These are phyloP conservation scores for Drosophila tripunctata DNA, from an alignment of 2,888 invertebrate species.

Conservation along the genomic window DNA sequence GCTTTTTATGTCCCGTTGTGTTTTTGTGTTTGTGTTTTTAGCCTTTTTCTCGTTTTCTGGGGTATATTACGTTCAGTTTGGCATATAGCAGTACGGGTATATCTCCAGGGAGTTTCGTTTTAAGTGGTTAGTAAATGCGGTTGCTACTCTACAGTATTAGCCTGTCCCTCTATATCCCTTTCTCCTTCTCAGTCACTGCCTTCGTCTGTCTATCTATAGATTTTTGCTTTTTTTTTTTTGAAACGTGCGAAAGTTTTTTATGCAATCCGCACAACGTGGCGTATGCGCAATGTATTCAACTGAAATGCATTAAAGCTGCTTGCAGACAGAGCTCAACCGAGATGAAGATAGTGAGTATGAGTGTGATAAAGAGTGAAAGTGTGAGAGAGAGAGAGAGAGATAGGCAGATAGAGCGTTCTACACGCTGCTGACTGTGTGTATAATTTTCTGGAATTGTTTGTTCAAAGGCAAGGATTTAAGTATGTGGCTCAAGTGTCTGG, in stretches of 20 bases:
- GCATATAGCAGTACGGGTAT: neutral
- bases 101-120: slow-evolving; percentile 68
- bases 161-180: neutral
- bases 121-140: slow-evolving; percentile 72
- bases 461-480: slow-evolving; percentile 52
- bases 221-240: slow-evolving; percentile 16
- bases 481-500: slow-evolving; percentile 52
- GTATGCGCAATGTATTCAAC: slow-evolving; percentile 65
- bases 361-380: too few species aligned
- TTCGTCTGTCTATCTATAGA: slow-evolving; percentile 6
- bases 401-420: neutral
- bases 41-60: slow-evolving; percentile 40
- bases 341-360: too few species aligned
- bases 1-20: slow-evolving; percentile 68
- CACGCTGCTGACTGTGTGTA: slow-evolving; percentile 17
- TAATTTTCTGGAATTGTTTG: slow-evolving; percentile 55
- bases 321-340: slow-evolving; percentile 29
- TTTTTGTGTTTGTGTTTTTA: slow-evolving; percentile 37
- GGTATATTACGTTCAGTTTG: slow-evolving; percentile 13
- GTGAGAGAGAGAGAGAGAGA: neutral
- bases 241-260: slow-evolving; percentile 48
- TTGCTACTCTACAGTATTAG: slow-evolving; percentile 27
- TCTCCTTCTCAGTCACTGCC: too few species aligned
- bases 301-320: slow-evolving; percentile 60
- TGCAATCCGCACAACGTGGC: slow-evolving; percentile 65